Evolutionary conservation across 2,888 invertebrate genomes (phyloP), one percentile per base, ranked within the genome.

Genomic region (Seira musarum): DNA sequence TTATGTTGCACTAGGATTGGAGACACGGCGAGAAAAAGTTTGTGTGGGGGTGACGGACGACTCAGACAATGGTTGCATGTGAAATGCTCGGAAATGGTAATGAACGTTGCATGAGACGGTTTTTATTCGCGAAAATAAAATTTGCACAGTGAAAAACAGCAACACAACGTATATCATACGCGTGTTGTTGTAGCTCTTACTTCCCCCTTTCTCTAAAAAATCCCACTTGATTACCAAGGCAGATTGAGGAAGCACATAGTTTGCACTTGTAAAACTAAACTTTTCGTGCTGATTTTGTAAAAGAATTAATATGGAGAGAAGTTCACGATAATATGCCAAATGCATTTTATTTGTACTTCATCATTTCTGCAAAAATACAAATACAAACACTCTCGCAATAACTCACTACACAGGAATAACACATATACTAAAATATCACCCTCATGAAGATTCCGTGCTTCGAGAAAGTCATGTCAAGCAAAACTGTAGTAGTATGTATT

Each of bases 41-140:
- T 49, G 13, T 49, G 49, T 8, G 15, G 49, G 49, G 49, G n/a
- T n/a, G n/a, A n/a, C n/a, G 3, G 49, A 49, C 49, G 49, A 49
- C 49, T 3, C 3, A 49, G 49, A 49, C 49, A 49, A 49, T 49
- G 49, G 15, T 49, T 49, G 49, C 49, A 49, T 49, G 49, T 8
- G 49, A n/a, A 49, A 49, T 8, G 49, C 49, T 49, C 49, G 35
- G 35, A 35, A 66, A 35, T 66, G 40, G 66, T 66, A 66, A 66
- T 66, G 66, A 66, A 66, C 66, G 35, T 66, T 30, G 35, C 66
- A 66, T 40, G 66, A 25, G 25, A 64, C 22, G 64, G 3, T 30
- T 30, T 30, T 30, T 5, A 2, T 30, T 30, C 30, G 8, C 30
- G 3, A 30, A 30, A 8, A 30, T 5, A 30, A 30, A 30, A 30